A percentile compares a stretch with the other conserved stretches of the same genome.
Evolutionary conservation across 2,888 invertebrate species (phyloP).

Genomic region (Ophion obscuratus): DNA sequence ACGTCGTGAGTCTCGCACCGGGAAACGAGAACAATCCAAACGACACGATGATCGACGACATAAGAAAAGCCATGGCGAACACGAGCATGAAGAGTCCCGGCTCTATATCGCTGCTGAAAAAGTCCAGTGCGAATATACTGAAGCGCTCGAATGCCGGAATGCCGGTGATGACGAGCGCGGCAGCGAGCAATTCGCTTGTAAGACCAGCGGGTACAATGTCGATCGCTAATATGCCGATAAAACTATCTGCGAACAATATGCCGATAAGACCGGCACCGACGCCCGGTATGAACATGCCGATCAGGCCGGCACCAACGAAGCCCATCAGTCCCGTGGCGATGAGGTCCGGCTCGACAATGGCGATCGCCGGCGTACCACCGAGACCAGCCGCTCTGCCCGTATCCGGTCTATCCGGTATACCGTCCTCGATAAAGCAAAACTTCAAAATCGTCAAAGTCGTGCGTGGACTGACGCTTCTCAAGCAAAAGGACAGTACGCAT

Average conservation of each 20-base stretch:
- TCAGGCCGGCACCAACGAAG: conserved; percentile 29
- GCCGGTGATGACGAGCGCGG: conserved; percentile 1
- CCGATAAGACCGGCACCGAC: conserved; percentile 44
- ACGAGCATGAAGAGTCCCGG: conserved; percentile 71
- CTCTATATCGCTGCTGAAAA: conserved; percentile 77
- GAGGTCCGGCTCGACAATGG: conserved; percentile 30
- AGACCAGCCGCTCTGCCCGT: conserved; percentile 40
- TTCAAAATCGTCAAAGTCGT: conserved; percentile 77
- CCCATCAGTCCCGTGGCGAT: conserved; percentile 57
- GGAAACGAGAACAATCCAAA: conserved; percentile 65
- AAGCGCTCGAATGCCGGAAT: conserved; percentile 69
- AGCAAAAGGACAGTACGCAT: conserved; percentile 66
- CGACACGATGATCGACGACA: conserved; percentile 75
- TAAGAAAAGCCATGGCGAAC: conserved; percentile 77
- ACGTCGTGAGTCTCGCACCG: conserved; percentile 85
- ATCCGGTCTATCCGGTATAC: conserved; percentile 19
- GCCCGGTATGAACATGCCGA: conserved; percentile 20
- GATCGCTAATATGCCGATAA: conserved; percentile 23
- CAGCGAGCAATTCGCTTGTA: conserved; percentile 26
- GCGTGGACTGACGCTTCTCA: conserved; percentile 65
- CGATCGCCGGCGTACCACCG: conserved; percentile 20
- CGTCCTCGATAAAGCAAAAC: conserved; percentile 65
- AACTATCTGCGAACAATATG: conserved; percentile 44
- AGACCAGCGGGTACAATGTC: conserved; percentile 26
- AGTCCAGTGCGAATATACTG: conserved; percentile 74